phyloP scores from a whole-genome alignment of 1,140 invertebrate species.

The Pseudobourletiella spinata region DNA sequence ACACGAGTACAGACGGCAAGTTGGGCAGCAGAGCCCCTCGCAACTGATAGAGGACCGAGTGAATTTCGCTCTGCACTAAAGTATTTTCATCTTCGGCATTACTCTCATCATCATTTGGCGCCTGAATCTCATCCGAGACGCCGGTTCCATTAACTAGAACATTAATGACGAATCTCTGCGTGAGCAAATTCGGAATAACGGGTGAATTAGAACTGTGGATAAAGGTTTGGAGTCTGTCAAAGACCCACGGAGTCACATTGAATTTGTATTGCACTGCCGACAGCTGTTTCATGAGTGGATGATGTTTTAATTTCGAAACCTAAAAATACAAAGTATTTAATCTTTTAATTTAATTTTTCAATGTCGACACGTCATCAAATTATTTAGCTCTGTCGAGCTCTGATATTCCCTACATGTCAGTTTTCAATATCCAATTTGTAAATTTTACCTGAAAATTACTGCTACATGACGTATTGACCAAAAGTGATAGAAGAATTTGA shows the following conservation, averaged over 20 bases:
- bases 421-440: not conserved
- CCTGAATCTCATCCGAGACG: not conserved
- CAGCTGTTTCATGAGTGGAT: not conserved
- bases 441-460: conserved; percentile 3
- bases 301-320: not conserved
- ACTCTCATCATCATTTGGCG: not conserved
- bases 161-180: not conserved
- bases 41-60: conserved; percentile 9
- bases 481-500: not conserved
- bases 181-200: not conserved
- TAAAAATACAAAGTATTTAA: not conserved
- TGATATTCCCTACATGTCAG: not conserved
- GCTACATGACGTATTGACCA: not conserved
- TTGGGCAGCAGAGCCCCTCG: conserved; percentile 5
- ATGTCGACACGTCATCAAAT: not conserved
- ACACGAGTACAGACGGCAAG: conserved; percentile 17
- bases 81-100: not conserved
- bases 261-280: not conserved
- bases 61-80: not conserved
- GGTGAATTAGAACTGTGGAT: not conserved
- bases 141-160: not conserved
- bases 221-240: conserved; percentile 4
- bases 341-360: not conserved
- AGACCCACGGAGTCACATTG: not conserved
- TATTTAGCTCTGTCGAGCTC: not conserved